These are phyloP conservation scores for Idris sp. DNA, from an alignment of 1,140 invertebrate genomes.

Conservation along the genomic window DNA sequence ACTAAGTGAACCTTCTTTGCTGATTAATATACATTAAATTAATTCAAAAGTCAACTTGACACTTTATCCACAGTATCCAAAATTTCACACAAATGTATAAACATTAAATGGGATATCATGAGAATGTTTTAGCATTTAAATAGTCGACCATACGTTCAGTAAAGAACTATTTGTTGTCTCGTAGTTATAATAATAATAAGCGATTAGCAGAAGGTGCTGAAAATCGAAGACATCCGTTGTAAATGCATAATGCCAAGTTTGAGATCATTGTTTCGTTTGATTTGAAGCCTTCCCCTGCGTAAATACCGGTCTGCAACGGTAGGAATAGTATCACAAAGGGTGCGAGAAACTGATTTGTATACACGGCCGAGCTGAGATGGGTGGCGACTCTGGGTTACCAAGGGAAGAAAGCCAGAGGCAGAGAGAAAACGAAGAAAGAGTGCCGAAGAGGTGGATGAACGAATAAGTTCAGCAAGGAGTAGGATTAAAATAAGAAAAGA, in stretches of 20 bases:
- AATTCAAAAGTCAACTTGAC: no score
- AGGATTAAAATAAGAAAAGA: no score
- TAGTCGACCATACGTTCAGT: no score
- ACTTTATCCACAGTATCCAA: no score
- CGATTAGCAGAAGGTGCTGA: slow-evolving; percentile 28
- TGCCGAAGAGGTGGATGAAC: slow-evolving; percentile 13
- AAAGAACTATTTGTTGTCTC: no score
- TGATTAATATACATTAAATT: no score
- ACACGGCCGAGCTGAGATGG: slow-evolving; percentile 52
- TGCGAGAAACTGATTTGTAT: slow-evolving; percentile 70
- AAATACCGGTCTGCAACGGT: slow-evolving; percentile 60
- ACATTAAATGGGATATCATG: no score
- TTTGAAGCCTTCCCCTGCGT: slow-evolving; percentile 39
- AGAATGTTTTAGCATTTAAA: no score
- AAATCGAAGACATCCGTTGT: slow-evolving; percentile 11
- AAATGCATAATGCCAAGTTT: slow-evolving; percentile 24
- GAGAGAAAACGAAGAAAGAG: slow-evolving; percentile 11
- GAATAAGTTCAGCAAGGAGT: slow-evolving; percentile 14
- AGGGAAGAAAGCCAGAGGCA: slow-evolving; percentile 14
- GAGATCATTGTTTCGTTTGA: slow-evolving; percentile 53
- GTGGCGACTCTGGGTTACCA: slow-evolving; percentile 25
- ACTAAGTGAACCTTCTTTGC: no score
- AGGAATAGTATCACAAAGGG: slow-evolving; percentile 66
- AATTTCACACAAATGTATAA: no score
- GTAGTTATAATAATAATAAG: no score